Evolutionary conservation across 2,113 vertebrate species (phyloP), one percentile per base, ranked within the genome.

Genomic region (Cynocephalus volans): DNA sequence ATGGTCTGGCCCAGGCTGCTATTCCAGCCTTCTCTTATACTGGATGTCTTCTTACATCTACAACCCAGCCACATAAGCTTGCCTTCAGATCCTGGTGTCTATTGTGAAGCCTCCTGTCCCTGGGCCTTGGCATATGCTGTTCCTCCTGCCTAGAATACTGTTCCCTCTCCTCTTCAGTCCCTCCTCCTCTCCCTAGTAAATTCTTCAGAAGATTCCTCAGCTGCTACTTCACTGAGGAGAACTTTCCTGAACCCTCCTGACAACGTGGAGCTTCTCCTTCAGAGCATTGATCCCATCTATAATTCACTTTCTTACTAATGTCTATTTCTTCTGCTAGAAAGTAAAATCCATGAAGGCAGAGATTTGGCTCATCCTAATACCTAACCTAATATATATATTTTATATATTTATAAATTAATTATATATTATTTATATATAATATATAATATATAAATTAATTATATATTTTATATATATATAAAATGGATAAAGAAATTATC

Each of bases 1-100:
- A 15, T 18, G 60, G 88, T 12, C 6, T 50, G 31, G 1, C 7
- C 0, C 10, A 1, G 7, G 12, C 9, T 50, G 50, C 5, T 33
- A 67, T 10, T 73, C 36, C 26, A 67, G 52, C 1, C 48, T 36
- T 64, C 0, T 18, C 8, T 70, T 87, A 31, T 3, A 26, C n/a
- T 4, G 12, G 67, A 67, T 1, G 17, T 50, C 10, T 33, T n/a
- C 41, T 84, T 7, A 3, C 41, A 18, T 36, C 45, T n/a, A 72
- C 15, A 82, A 65, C 2, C 2, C 33, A 56, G 41, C 1, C 31
- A 56, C 6, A 9, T 1, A 33, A 72, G 5, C 33, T 72, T 93
- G 58, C 28, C 41, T 24, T 45, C 45, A 50, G 87, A 65, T 4
- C 1, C 52, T 50, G 52, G 54, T 13, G 10, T 36, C 24, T 7